Evolutionary conservation across 1,140 invertebrate genomes (phyloP), one percentile per base, ranked within the genome.

Genomic region (Aphaenogaster ashmeadi): DNA sequence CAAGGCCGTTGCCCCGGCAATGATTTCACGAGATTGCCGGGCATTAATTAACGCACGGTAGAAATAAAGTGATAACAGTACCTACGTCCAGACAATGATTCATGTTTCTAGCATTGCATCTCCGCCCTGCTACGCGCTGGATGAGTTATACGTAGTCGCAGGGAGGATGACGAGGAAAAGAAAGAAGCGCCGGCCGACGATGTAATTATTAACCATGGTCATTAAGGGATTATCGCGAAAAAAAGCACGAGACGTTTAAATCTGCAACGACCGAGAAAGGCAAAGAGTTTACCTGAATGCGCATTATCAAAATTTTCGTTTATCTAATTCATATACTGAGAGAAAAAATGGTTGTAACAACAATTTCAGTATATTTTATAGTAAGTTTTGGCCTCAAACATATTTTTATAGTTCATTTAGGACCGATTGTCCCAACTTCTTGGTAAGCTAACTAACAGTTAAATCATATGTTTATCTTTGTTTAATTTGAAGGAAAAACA

Each of bases 21-120:
- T 64, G 64, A 79, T 88, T 86, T 74, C 83, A 36, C 38, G 77
- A 47, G 67, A 72, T 64, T 52, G 75, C 64, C 47, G 77, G 13
- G 75, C 85, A 79, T 67, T 74, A 88, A 88, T 88, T 88, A 88
- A 88, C 79, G 47, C 71, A 75, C 80, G 84, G 64, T 80, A 74
- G 75, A 64, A 88, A 87, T 74, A 87, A 88, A 87, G 87, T 80
- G 75, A 80, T 88, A 87, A 87, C 85, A 88, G 84, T 74, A 71
- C 50, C 87, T 74, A 56, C 62, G 47, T 71, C 66, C 58, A 56
- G 67, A 81, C 67, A 74, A 81, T 87, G 58, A 87, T 81, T 87
- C 87, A 74, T 87, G 66, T 80, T 88, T 75, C 75, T 74, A 87
- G 74, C 50, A 62, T 80, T 79, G 67, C 66, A 88, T 87, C 50